phyloP scores from a whole-genome alignment of 1,140 invertebrate species.

The Magallana angulata region DNA sequence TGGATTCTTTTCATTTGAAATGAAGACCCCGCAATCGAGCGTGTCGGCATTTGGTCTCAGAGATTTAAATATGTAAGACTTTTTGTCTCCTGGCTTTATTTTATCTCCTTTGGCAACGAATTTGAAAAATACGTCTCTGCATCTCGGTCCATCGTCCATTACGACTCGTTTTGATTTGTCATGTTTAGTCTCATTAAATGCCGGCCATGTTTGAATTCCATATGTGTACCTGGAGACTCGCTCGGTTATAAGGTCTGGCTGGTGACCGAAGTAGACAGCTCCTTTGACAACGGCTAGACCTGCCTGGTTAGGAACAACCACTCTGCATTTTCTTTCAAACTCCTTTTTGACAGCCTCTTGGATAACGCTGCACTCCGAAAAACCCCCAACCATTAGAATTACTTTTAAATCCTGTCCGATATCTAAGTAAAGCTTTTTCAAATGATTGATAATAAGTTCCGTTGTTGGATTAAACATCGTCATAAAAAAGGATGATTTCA shows the following conservation, averaged over 20 bases:
- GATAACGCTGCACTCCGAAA: conserved; percentile 50
- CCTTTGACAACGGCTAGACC: conserved; percentile 46
- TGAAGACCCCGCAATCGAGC: background rate
- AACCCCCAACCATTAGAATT: conserved; percentile 57
- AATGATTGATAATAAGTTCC: conserved; percentile 14
- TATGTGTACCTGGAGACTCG: conserved; percentile 28
- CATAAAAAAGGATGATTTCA: conserved; percentile 28
- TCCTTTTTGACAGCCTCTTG: conserved; percentile 23
- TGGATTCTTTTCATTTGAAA: conserved; percentile 23
- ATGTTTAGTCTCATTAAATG: background rate
- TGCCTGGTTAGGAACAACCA: conserved; percentile 45
- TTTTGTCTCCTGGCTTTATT: background rate
- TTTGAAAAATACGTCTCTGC: conserved; percentile 25
- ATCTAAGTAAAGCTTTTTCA: conserved; percentile 6
- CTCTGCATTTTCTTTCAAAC: conserved; percentile 38
- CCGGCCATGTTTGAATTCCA: conserved; percentile 16
- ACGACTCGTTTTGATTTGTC: background rate
- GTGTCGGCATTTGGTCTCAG: background rate
- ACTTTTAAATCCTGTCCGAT: conserved; percentile 1
- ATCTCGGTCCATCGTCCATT: background rate
- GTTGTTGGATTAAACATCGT: conserved; percentile 41
- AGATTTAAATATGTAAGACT: background rate
- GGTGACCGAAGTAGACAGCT: conserved; percentile 42
- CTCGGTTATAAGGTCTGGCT: background rate
- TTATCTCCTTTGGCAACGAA: conserved; percentile 8